Conservation (phyloP, 2,113 vertebrate genomes). For the Platanista minor region DNA sequence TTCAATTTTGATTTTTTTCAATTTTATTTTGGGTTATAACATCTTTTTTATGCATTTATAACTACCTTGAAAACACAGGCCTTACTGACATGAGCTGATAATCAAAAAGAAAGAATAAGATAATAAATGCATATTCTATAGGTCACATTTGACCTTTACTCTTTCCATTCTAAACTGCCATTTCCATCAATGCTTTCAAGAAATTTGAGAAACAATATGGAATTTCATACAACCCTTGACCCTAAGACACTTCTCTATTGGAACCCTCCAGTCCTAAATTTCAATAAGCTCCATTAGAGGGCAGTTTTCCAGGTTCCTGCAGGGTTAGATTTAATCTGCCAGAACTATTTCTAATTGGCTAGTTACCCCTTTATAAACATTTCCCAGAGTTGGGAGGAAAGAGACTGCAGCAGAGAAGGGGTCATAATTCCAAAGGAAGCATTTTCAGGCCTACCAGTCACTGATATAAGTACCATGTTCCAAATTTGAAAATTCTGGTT, state of each 20-base stretch:
- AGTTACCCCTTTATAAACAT: neutral
- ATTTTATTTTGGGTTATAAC: neutral
- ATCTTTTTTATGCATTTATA: neutral
- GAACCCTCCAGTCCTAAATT: neutral
- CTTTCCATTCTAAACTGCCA: constrained; percentile 1
- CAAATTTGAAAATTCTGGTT: constrained; percentile 1
- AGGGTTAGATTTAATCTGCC: neutral
- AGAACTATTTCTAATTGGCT: neutral
- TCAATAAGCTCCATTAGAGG: constrained; percentile 1
- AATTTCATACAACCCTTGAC: neutral
- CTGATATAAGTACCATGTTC: neutral
- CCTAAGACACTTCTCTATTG: neutral
- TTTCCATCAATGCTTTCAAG: neutral
- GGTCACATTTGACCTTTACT: neutral
- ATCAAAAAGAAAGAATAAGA: neutral
- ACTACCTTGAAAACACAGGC: neutral
- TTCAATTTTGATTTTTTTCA: neutral
- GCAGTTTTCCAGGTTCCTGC: neutral
- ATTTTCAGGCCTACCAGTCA: neutral
- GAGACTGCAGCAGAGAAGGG: neutral
- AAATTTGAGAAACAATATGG: neutral
- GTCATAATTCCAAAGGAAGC: neutral
- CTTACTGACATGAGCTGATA: neutral
- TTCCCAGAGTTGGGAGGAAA: neutral
- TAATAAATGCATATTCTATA: neutral